Conservation (phyloP, 2,113 vertebrate species). For the Grallaria varia region DNA sequence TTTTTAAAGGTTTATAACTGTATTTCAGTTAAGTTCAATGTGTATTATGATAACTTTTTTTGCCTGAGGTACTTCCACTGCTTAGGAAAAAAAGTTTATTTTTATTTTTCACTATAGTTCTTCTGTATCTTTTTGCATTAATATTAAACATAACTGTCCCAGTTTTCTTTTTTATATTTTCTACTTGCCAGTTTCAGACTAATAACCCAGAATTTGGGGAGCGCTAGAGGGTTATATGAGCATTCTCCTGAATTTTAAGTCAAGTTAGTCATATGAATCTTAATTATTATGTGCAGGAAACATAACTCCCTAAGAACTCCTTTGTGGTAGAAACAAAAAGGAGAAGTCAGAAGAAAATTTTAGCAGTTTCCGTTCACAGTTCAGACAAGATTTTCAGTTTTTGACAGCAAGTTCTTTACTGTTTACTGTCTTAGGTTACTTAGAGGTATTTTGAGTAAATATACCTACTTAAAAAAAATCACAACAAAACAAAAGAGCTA, state of each 20-base stretch:
- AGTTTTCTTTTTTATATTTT: constrained; percentile 46
- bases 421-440: background rate
- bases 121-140: constrained; percentile 52
- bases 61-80: constrained; percentile 43
- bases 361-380: background rate
- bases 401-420: background rate
- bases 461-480: background rate
- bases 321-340: constrained; percentile 22
- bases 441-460: background rate
- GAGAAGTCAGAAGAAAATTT: constrained; percentile 18
- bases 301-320: background rate
- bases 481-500: background rate
- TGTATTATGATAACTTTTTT: constrained; percentile 43
- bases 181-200: constrained; percentile 33
- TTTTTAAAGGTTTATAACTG: constrained; percentile 45
- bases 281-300: constrained; percentile 48
- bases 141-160: constrained; percentile 46
- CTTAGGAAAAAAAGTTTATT: constrained; percentile 58
- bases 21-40: constrained; percentile 53
- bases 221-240: constrained; percentile 26
- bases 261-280: constrained; percentile 40
- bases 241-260: constrained; percentile 56
- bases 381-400: background rate
- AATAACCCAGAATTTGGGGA: constrained; percentile 33
- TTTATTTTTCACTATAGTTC: constrained; percentile 46